These are phyloP conservation scores for Chrysogorgia sp. DNA, from an alignment of 92 coral and sea anemone genomes.

Conservation along the genomic window DNA sequence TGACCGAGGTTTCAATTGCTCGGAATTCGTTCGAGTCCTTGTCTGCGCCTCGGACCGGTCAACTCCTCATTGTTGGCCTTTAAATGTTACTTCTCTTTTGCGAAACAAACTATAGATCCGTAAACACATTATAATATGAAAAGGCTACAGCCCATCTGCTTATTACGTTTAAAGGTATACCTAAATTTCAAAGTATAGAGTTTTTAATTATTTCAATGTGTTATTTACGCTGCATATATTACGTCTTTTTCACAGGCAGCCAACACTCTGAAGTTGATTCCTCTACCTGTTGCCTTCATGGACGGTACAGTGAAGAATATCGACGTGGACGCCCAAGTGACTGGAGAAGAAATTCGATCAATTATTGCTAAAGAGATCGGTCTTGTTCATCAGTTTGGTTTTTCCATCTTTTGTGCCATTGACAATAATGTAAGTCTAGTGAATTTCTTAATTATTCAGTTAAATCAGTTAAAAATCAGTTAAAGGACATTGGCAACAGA, in stretches of 20 bases:
- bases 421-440: slow-evolving; percentile 67
- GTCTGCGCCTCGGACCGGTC: too few relatives aligned
- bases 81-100: too few relatives aligned
- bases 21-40: too few relatives aligned
- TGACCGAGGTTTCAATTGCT: too few relatives aligned
- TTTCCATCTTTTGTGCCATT: slow-evolving; percentile 73
- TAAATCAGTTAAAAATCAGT: too few relatives aligned
- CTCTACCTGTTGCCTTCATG: slow-evolving; percentile 76
- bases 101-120: too few relatives aligned
- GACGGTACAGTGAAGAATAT: slow-evolving; percentile 59
- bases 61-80: too few relatives aligned
- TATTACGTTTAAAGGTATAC: too few relatives aligned
- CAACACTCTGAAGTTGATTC: slow-evolving; percentile 56
- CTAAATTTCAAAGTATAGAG: background rate
- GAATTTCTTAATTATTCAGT: too few relatives aligned
- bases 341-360: slow-evolving; percentile 73
- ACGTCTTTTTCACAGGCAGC: slow-evolving; percentile 64
- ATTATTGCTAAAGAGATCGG: slow-evolving; percentile 63
- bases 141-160: too few relatives aligned
- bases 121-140: too few relatives aligned
- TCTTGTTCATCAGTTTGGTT: slow-evolving; percentile 72
- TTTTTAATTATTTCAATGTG: background rate
- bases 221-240: background rate
- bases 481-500: too few relatives aligned
- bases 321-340: slow-evolving; percentile 75